Base-by-base conservation (phyloP, 2,113 vertebrate genomes). In the Lepidothrix coronata region DNA sequence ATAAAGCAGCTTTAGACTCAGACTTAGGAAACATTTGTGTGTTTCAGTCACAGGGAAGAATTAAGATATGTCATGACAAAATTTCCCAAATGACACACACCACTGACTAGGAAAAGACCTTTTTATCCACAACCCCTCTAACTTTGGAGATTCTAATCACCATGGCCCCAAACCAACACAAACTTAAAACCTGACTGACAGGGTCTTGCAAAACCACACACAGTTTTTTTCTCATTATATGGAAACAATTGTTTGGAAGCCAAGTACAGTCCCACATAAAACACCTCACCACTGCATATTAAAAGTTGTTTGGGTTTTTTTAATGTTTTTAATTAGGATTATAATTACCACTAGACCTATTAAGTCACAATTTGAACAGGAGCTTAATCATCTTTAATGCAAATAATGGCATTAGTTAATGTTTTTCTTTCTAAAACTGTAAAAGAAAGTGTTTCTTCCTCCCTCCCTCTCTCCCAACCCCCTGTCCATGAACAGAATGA, bases 171-270 rank as follows among this genome's bases (percentile, higher is more conserved):
- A 91, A 97, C 91, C 89, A 97, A 89, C 3, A 5, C 77, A 95
- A 96, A 96, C 89, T 58, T 82, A 96, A 96, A 96, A 96, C 93
- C 86, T 95, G 88, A 96, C 92, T 94, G 93, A 91, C 93, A 82
- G 95, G 57, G 86, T 95, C 65, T 95, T 97, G 92, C 96, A 96
- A 96, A 96, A 96, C 73, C 70, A 92, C 91, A 94, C 84, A 44
- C 58, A 79, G 57, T n/a, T 96, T 93, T 96, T 81, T 89, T 55
- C 83, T 95, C 76, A 92, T 93, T 96, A 81, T 89, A 89, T 49
- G 72, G 88, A 94, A 95, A 94, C 49, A 94, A 95, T 78, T 94
- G 86, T 93, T 97, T 91, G 91, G 58, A 94, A 95, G 88, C 83
- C 92, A 96, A 96, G 54, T 68, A 74, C 44, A 89, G 57, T 66